Base-by-base conservation (phyloP, 2,113 vertebrate species). In the Morone saxatilis region DNA sequence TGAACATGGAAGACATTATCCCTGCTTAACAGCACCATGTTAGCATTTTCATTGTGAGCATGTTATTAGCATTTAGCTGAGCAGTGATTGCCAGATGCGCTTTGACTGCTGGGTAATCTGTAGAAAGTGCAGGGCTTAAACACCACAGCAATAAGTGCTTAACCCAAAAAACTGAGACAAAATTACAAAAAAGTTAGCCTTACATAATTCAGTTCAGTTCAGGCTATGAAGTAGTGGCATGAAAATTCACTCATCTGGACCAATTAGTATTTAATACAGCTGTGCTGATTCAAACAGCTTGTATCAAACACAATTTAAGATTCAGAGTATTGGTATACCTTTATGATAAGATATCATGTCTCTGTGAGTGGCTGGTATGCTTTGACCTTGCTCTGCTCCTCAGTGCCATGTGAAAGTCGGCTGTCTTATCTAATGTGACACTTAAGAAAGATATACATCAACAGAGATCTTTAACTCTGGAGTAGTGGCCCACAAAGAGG, bases 341-440 rank as follows among this genome's bases (percentile, higher is more conserved):
- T 25, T 25, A 25, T 25, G 25, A 25, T 25, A 25, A 25, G 1
- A 25, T 25, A 25, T 25, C 13, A 5, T 22, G 22, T 65, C 36
- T 38, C 1, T 16, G 41, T 65, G 20, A 50, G 54, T 48, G 51
- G 61, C 41, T 61, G 2, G 22, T 54, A 25, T 43, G 48, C 20
- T 41, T 63, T 63, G 41, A 79, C 76, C 76, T 65, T 5, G 54
- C 60, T 0, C 59, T 74, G 76, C 60, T 83, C 68, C 72, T 83
- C 79, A 76, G 72, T 47, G 25, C 47, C 63, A 48, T n/a, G 76
- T 43, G 60, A 67, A 47, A 60, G 38, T 67, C 63, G 5, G 51
- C 63, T 57, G 76, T 75, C 63, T 68, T 9, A 88, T 91, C 72
- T 71, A 51, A 85, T 84, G 63, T 83, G 87, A 79, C 83, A 57